phyloP scores from a whole-genome alignment of 2,888 invertebrate species.

The Hydrotaea cyrtoneurina region DNA sequence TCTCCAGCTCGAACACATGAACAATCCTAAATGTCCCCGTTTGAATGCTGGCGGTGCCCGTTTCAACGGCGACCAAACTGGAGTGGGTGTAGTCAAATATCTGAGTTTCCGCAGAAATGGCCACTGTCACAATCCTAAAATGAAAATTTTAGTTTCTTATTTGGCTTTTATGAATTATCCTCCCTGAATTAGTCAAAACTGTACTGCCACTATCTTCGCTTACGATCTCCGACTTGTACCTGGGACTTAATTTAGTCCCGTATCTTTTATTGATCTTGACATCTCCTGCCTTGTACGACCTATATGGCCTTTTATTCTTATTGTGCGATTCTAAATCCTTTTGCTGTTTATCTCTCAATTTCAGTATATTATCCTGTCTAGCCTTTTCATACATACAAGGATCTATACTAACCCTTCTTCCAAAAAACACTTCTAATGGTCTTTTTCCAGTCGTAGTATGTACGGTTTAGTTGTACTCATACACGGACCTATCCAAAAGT shows the following conservation, averaged over 20 bases:
- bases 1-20: constrained; percentile 49
- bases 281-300: not conserved
- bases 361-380: constrained; percentile 27
- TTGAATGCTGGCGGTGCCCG: constrained; percentile 48
- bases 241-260: constrained; percentile 51
- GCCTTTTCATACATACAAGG: constrained; percentile 23
- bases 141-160: constrained; percentile 55
- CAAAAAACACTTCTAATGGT: constrained; percentile 55
- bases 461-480: constrained; percentile 57
- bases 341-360: not conserved
- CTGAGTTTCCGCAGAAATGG: constrained; percentile 40
- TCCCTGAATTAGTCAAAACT: constrained; percentile 44
- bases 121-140: constrained; percentile 4
- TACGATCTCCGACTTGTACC: constrained; percentile 46
- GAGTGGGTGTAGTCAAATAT: constrained; percentile 60
- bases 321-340: constrained; percentile 54
- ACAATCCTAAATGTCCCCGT: constrained; percentile 55
- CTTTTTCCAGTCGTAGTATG: constrained; percentile 53
- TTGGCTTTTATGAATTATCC: constrained; percentile 55
- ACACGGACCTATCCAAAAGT: constrained; percentile 48
- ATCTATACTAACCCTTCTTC: constrained; percentile 32
- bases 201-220: constrained; percentile 49
- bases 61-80: constrained; percentile 46
- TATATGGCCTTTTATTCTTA: constrained; percentile 46
- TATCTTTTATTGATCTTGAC: constrained; percentile 53